These are phyloP conservation scores for Leucophenga varia DNA, from an alignment of 1,140 invertebrate genomes.

Conservation along the genomic window DNA sequence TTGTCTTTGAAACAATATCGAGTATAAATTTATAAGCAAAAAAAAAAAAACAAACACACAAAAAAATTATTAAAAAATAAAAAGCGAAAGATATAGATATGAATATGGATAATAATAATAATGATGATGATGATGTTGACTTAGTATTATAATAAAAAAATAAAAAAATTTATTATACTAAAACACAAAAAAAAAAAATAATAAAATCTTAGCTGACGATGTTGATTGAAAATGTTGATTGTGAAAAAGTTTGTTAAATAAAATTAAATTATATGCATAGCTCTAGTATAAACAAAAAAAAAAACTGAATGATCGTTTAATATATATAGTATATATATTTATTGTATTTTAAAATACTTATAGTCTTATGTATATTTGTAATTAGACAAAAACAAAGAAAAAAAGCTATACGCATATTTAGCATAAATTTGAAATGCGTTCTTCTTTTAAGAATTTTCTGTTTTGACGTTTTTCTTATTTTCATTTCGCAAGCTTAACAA, in stretches of 20 bases:
- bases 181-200: background rate
- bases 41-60: background rate
- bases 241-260: slow-evolving; percentile 4
- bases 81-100: background rate
- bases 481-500: no score
- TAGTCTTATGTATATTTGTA: background rate
- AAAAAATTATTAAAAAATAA: background rate
- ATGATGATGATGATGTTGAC: background rate
- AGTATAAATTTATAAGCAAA: background rate
- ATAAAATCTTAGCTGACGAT: background rate
- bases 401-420: background rate
- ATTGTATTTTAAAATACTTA: slow-evolving; percentile 1
- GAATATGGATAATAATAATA: background rate
- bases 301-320: background rate
- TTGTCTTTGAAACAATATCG: slow-evolving; percentile 49
- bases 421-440: no score
- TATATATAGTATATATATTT: slow-evolving; percentile 3
- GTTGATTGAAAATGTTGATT: slow-evolving; percentile 8
- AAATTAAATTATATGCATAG: background rate
- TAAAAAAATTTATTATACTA: slow-evolving; percentile 2
- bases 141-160: slow-evolving; percentile 16
- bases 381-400: background rate
- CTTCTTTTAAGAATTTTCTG: no score
- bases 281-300: background rate
- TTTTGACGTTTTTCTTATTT: no score